Evolutionary conservation across 2,113 vertebrate genomes (phyloP).

Genomic region (Ammodramus savannarum): DNA sequence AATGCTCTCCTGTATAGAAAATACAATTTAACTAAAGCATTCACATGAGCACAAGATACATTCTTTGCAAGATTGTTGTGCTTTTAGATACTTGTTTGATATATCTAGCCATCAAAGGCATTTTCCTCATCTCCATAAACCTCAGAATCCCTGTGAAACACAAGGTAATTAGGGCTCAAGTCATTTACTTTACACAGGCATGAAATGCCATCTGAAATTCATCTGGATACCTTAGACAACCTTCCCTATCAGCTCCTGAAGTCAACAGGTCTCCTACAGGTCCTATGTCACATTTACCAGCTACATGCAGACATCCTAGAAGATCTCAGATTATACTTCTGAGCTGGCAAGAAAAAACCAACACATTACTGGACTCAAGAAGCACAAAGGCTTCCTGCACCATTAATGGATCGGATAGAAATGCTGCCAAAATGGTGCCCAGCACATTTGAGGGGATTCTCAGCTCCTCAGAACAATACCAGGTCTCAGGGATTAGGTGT

Average conservation of each 20-base stretch:
- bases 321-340: not conserved
- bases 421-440: not conserved
- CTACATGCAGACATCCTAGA: not conserved
- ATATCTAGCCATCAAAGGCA: not conserved
- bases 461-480: not conserved
- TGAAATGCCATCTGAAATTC: not conserved
- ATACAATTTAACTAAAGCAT: not conserved
- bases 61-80: not conserved
- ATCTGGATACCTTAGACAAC: not conserved
- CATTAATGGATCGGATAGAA: rapidly evolving
- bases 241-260: not conserved
- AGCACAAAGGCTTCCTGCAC: not conserved
- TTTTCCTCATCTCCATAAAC: not conserved
- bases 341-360: not conserved
- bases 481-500: not conserved
- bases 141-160: not conserved
- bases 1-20: not conserved
- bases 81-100: not conserved
- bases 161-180: not conserved
- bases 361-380: not conserved
- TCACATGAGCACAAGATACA: not conserved
- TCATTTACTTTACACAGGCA: not conserved
- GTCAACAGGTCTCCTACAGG: not conserved
- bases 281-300: not conserved
- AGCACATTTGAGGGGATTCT: not conserved